Base-by-base conservation (phyloP, 2,113 vertebrate species). In the Dicentrarchus labrax region DNA sequence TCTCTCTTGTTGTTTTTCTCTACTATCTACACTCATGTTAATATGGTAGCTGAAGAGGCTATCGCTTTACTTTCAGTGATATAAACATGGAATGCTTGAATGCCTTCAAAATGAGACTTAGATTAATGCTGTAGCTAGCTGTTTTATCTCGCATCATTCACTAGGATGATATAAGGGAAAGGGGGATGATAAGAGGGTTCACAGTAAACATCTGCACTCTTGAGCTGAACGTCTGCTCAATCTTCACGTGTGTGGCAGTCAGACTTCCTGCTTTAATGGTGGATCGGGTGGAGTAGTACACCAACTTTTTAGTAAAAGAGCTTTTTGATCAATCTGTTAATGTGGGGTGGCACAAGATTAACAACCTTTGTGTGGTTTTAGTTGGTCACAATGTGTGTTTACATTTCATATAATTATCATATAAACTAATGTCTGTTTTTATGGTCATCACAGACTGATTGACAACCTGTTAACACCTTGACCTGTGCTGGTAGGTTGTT, bases 21-120 rank as follows among this genome's bases (percentile, higher is more conserved):
- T 79, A 51, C 78, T 82, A 53, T 83, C 78, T 91, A 74, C 71
- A 85, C 80, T 84, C 76, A 62, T 84, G 78, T 91, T 87, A 75
- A 69, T 77, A 79, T n/a, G 80, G 78, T 77, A 84, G 82, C 85
- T 72, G 72, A 80, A 21, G 70, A 78, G 57, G 70, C 65, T 72
- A 38, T 70, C 41, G 66, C 72, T 88, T 90, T 85, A 68, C 65
- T 89, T 83, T 89, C 76, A 85, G 80, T 82, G 56, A 65, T 90
- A 78, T 88, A 86, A 84, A 88, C 86, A 76, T 76, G 82, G 87
- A 89, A 92, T 87, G 88, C 86, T 94, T 83, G 88, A 91, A 90
- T 91, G 86, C 84, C 47, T 72, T 86, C 65, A 62, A 88, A 86
- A 86, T 17, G 83, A 87, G 86, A 88, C 75, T 92, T 91, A 86